Percentiles rank a stretch among this genome's conserved stretches.
These are phyloP conservation scores for Meghimatium bilineatum DNA, from an alignment of 2,888 invertebrate genomes.

Conservation along the genomic window DNA sequence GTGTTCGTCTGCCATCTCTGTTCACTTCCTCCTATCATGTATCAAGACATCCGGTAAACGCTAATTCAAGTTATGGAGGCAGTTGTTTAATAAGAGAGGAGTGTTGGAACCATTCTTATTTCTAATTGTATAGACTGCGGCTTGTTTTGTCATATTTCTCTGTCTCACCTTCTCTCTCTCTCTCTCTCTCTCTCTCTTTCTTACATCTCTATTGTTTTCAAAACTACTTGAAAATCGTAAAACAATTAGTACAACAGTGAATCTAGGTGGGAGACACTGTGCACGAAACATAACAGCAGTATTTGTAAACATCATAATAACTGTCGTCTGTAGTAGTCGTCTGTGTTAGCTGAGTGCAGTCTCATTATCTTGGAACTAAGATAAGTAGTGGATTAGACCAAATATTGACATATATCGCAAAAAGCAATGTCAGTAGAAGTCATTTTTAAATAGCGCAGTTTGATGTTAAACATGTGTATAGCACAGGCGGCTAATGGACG, in stretches of 20 bases:
- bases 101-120: not conserved
- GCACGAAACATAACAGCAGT: too few species aligned
- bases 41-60: conserved; percentile 14
- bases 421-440: not conserved
- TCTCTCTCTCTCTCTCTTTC: too few species aligned
- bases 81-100: not conserved
- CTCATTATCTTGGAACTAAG: not conserved
- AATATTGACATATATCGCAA: not conserved
- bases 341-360: too few species aligned
- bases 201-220: too few species aligned
- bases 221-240: too few species aligned
- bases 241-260: too few species aligned
- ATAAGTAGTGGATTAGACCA: not conserved
- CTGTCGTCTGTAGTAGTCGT: too few species aligned
- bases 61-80: not conserved
- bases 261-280: too few species aligned
- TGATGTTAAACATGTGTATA: not conserved
- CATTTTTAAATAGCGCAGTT: not conserved
- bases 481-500: not conserved
- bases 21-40: not conserved
- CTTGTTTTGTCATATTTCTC: too few species aligned
- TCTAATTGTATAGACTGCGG: not conserved
- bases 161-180: too few species aligned
- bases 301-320: too few species aligned
- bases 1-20: conserved; percentile 6